Conservation (phyloP, 2,113 vertebrate species). For the Saccopteryx leptura region DNA sequence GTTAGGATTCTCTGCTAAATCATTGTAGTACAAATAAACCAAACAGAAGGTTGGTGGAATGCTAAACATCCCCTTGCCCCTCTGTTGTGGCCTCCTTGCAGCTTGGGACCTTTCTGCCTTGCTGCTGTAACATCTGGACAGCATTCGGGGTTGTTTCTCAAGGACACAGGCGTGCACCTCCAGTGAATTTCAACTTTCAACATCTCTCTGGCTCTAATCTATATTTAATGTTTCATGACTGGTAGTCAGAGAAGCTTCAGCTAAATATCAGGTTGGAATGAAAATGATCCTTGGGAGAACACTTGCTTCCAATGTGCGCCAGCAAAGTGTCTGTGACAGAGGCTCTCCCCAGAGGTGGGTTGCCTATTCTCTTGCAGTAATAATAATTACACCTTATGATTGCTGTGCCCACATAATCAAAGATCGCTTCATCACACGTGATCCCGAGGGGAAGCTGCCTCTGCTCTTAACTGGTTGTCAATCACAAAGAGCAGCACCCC, state of each 20-base stretch:
- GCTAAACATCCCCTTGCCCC: constrained; percentile 86
- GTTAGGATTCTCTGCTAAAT: constrained; percentile 88
- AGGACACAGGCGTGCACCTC: constrained; percentile 88
- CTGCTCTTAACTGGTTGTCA: constrained; percentile 89
- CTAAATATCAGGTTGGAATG: constrained; percentile 91
- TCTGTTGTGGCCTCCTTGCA: constrained; percentile 87
- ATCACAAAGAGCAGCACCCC: constrained; percentile 88
- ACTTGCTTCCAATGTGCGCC: constrained; percentile 84
- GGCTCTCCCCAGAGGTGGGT: constrained; percentile 87
- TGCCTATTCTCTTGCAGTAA: constrained; percentile 90
- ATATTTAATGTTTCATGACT: constrained; percentile 93
- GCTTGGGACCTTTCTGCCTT: constrained; percentile 86
- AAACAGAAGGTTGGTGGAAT: constrained; percentile 88
- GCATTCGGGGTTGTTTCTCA: constrained; percentile 89
- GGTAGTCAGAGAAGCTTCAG: constrained; percentile 90
- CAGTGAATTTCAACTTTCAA: constrained; percentile 92
- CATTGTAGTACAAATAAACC: constrained; percentile 87
- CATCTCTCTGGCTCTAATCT: constrained; percentile 92
- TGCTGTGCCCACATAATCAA: constrained; percentile 92
- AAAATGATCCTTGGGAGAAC: constrained; percentile 92
- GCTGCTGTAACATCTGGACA: constrained; percentile 91
- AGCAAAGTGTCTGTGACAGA: constrained; percentile 89
- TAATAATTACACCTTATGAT: constrained; percentile 93
- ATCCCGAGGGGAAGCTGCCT: constrained; percentile 85
- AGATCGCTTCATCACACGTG: constrained; percentile 89